A percentile compares a stretch with the other conserved stretches of the same genome.
phyloP scores from a whole-genome alignment of 2,797 vertebrate species.

The Cheirogaleus major region DNA sequence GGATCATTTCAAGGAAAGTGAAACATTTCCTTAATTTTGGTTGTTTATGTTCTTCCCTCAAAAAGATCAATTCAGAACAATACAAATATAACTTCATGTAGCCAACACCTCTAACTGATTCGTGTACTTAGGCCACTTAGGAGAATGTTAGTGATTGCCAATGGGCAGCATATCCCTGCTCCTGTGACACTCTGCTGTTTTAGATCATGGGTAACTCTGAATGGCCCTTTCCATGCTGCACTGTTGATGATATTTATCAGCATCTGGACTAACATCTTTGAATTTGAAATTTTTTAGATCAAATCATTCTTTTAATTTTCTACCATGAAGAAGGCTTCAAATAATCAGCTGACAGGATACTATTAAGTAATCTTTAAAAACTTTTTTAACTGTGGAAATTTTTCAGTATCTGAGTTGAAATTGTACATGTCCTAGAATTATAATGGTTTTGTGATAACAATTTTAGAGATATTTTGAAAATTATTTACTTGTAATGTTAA shows the following conservation, averaged over 20 bases:
- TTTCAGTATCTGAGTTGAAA: neutral
- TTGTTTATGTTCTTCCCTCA: neutral
- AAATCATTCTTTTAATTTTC: neutral
- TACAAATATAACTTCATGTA: neutral
- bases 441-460: neutral
- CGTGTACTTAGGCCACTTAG: neutral
- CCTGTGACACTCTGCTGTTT: neutral
- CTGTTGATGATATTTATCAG: neutral
- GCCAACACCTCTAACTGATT: neutral
- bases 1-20: conserved; percentile 8
- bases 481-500: neutral
- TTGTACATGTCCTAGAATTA: neutral
- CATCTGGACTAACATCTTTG: neutral
- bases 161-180: accelerated
- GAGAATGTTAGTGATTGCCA: neutral
- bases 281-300: neutral
- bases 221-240: neutral
- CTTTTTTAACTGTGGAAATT: neutral
- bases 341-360: neutral
- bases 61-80: neutral
- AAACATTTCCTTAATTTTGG: conserved; percentile 26
- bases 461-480: neutral
- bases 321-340: neutral
- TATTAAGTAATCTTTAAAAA: neutral
- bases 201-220: neutral